These are phyloP conservation scores for Pheosia gnoma DNA, from an alignment of 2,888 invertebrate genomes.

Conservation along the genomic window DNA sequence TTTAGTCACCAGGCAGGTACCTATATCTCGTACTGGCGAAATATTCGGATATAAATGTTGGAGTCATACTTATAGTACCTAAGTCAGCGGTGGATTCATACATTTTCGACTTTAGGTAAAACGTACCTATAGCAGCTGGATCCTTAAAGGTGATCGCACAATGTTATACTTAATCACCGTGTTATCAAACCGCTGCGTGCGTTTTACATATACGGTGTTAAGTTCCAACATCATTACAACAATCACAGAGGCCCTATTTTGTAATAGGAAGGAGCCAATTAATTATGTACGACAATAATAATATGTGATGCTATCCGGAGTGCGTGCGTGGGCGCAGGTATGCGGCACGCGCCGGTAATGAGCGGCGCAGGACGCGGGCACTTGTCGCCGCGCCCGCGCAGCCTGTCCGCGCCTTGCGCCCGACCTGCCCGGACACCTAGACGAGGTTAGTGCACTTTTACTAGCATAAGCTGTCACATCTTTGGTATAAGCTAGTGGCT, in stretches of 20 bases:
- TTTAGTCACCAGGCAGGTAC: too few species aligned
- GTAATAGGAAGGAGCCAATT: conserved; percentile 35
- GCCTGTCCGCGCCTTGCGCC: conserved; percentile 18
- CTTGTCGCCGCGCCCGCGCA: conserved; percentile 28
- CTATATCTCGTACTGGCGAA: too few species aligned
- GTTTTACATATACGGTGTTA: too few species aligned
- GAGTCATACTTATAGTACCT: too few species aligned
- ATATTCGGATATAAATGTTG: too few species aligned
- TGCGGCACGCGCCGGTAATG: conserved; percentile 44
- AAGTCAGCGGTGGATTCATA: too few species aligned
- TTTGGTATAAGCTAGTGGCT: background rate
- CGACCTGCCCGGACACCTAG: conserved; percentile 9
- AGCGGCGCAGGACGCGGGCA: conserved; percentile 39
- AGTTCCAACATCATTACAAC: too few species aligned
- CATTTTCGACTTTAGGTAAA: too few species aligned
- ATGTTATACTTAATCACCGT: too few species aligned
- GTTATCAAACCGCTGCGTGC: too few species aligned
- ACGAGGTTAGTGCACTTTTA: conserved; percentile 22
- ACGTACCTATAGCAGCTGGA: too few species aligned
- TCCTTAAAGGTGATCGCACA: too few species aligned
- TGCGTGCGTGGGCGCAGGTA: conserved; percentile 42
- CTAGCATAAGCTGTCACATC: background rate
- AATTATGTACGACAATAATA: conserved; percentile 42
- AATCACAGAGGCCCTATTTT: conserved; percentile 14
- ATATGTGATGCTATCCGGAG: conserved; percentile 30